Evolutionary conservation across 2,113 vertebrate genomes (phyloP).

Genomic region (Paramisgurnus dabryanus): DNA sequence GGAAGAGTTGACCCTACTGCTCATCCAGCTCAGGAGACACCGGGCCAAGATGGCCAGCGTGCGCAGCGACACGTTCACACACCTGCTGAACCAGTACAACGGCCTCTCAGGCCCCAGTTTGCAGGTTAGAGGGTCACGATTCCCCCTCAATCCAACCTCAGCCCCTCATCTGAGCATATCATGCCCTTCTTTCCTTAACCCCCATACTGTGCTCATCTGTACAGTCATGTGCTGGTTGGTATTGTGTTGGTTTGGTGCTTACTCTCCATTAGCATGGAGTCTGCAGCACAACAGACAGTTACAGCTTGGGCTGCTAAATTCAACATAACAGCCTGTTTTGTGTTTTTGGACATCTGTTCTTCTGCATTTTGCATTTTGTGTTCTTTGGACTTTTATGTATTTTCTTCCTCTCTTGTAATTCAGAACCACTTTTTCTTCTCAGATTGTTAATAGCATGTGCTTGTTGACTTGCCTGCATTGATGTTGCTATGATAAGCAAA

Average conservation of each 20-base stretch:
- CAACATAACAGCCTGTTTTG: slow-evolving; percentile 45
- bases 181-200: slow-evolving; percentile 41
- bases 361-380: slow-evolving; percentile 39
- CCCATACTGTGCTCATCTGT: slow-evolving; percentile 52
- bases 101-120: slow-evolving; percentile 83
- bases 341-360: background rate
- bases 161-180: slow-evolving; percentile 18
- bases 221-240: slow-evolving; percentile 51
- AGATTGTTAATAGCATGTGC: slow-evolving; percentile 66
- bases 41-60: slow-evolving; percentile 94
- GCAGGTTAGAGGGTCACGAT: slow-evolving; percentile 85
- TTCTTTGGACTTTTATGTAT: slow-evolving; percentile 12
- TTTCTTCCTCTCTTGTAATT: slow-evolving; percentile 9
- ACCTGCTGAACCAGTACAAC: slow-evolving; percentile 89
- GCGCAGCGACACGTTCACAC: slow-evolving; percentile 85
- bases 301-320: slow-evolving; percentile 53
- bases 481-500: slow-evolving; percentile 7
- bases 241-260: slow-evolving; percentile 39
- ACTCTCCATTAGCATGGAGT: slow-evolving; percentile 42
- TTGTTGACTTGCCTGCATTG: slow-evolving; percentile 60
- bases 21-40: slow-evolving; percentile 95
- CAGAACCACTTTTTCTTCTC: background rate
- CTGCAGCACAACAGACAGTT: slow-evolving; percentile 16
- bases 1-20: slow-evolving; percentile 96
- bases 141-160: slow-evolving; percentile 26